These are phyloP conservation scores for Drosophila multiciliata DNA, from an alignment of 2,888 invertebrate species.

Conservation along the genomic window DNA sequence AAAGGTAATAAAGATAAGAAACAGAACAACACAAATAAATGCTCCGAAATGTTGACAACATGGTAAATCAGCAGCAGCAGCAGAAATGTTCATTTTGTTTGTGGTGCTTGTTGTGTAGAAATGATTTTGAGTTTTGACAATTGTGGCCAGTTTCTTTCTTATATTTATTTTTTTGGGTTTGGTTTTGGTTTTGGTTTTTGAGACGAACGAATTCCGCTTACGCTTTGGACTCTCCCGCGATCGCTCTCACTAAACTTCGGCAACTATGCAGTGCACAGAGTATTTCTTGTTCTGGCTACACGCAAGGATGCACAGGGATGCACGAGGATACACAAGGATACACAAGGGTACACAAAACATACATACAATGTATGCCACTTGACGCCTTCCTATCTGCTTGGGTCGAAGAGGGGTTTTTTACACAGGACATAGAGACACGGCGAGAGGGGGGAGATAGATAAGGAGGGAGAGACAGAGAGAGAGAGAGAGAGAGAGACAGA, in stretches of 20 bases:
- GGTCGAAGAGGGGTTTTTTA: background rate
- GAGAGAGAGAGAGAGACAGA: slow-evolving; percentile 3
- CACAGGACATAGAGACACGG: slow-evolving; percentile 9
- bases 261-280: slow-evolving; percentile 15
- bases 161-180: background rate
- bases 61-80: slow-evolving; percentile 51
- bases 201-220: slow-evolving; percentile 3
- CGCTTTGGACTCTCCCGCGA: slow-evolving; percentile 34
- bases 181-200: background rate
- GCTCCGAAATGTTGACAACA: slow-evolving; percentile 44
- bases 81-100: slow-evolving; percentile 10
- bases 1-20: background rate
- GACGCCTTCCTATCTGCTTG: background rate
- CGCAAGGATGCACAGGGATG: slow-evolving; percentile 2
- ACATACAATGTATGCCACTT: slow-evolving; percentile 3
- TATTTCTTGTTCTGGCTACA: background rate
- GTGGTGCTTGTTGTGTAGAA: slow-evolving; percentile 12
- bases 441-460: background rate
- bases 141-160: slow-evolving; percentile 3
- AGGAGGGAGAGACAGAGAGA: background rate
- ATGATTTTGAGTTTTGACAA: slow-evolving; percentile 10
- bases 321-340: background rate
- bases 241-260: slow-evolving; percentile 39
- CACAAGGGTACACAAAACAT: background rate
- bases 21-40: slow-evolving; percentile 7